These are phyloP conservation scores for Corvus hawaiiensis DNA, from an alignment of 2,113 vertebrate species.

Conservation along the genomic window DNA sequence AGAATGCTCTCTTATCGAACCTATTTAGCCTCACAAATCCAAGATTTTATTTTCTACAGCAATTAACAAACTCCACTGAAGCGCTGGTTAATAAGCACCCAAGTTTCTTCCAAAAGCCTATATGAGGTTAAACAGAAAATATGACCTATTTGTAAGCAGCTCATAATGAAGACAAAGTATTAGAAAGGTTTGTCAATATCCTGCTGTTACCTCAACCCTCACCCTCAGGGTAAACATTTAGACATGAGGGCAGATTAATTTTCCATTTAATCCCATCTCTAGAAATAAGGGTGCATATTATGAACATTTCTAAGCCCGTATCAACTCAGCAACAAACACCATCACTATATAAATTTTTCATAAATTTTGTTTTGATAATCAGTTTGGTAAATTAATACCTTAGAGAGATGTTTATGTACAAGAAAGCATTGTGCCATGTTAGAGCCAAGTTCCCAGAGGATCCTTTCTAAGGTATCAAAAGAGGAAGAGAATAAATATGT, in stretches of 20 bases:
- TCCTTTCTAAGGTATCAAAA: neutral
- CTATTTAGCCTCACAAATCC: neutral
- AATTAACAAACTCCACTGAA: neutral
- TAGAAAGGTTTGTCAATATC: neutral
- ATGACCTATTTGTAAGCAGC: neutral
- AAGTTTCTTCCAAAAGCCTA: neutral
- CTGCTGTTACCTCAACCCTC: neutral
- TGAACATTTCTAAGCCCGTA: neutral
- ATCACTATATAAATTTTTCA: neutral
- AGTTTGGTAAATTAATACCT: constrained; percentile 63
- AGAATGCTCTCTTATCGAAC: neutral
- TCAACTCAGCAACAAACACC: neutral
- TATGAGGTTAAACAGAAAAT: neutral
- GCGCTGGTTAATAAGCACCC: neutral
- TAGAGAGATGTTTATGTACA: constrained; percentile 46
- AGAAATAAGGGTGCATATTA: neutral
- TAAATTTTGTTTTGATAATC: neutral
- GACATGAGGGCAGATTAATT: neutral
- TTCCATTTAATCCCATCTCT: neutral
- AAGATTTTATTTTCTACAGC: neutral
- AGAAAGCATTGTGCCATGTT: neutral
- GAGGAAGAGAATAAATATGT: constrained; percentile 19
- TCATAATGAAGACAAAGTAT: neutral
- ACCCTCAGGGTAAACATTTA: neutral
- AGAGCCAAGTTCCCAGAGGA: constrained; percentile 45